A percentile compares a stretch with the other conserved stretches of the same genome.
phyloP scores from a whole-genome alignment of 2,113 vertebrate genomes.

The Saccopteryx bilineata region DNA sequence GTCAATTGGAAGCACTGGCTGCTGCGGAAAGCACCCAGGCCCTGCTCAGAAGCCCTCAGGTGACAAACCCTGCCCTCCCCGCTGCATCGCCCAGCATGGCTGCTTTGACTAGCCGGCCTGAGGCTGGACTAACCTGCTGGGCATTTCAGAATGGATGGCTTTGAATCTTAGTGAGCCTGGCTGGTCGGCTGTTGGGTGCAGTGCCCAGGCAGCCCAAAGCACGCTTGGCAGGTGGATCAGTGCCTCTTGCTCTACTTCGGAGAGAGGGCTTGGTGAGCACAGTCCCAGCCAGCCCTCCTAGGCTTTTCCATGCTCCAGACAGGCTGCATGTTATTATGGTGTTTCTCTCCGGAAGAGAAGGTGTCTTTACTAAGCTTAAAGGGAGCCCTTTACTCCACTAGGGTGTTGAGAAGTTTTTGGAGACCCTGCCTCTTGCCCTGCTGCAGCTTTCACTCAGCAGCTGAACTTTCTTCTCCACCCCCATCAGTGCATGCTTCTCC shows the following conservation, averaged over 20 bases:
- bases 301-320: neutral
- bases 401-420: constrained; percentile 15
- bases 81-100: constrained; percentile 45
- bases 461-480: neutral
- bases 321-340: neutral
- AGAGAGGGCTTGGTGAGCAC: neutral
- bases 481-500: constrained; percentile 45
- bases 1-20: constrained; percentile 31
- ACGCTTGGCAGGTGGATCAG: constrained; percentile 1
- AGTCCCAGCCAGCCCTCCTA: neutral
- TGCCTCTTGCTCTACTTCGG: neutral
- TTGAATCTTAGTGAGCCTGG: constrained; percentile 41
- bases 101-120: constrained; percentile 55
- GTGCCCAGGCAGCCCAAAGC: neutral
- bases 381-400: neutral
- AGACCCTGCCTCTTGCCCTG: constrained; percentile 5
- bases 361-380: neutral
- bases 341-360: neutral
- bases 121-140: constrained; percentile 18
- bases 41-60: constrained; percentile 15
- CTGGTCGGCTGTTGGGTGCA: neutral
- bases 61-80: constrained; percentile 32
- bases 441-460: constrained; percentile 34
- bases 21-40: neutral
- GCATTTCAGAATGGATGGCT: constrained; percentile 55